Evolutionary conservation across 1,140 invertebrate species (phyloP), one percentile per base, ranked within the genome.

Genomic region (Drosophila erecta): DNA sequence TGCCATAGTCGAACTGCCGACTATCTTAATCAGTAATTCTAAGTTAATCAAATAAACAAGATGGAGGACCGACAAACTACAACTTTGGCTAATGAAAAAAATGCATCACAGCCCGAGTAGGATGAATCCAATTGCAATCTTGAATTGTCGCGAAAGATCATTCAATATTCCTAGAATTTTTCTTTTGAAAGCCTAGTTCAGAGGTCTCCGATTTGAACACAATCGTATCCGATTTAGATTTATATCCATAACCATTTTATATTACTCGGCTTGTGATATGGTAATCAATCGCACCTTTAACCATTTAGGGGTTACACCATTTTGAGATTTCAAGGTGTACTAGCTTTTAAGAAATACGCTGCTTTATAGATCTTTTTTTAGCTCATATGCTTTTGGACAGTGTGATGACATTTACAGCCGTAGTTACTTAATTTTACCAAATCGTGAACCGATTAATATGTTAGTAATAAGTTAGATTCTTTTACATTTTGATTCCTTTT

Each of bases 1-100:
- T 35, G 37, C 30, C 50, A 55, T n/a, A 61, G 43, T 35, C 56
- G 56, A 47, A 4, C 14, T 15, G 27, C 30, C 56, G 56, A 47
- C 56, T 58, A 47, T 37, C 14, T 11, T 40, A 24, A 20, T 37
- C 51, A n/a, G 51, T 54, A 40, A 38, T 54, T 38, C 20, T 22
- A n/a, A 38, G 17, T 22, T 54, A 38, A 35, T 54, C 38, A 14
- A 54, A 54, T 37, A 38, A 53, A 38, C 24, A 35, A 35, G 15
- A 17, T 47, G 6, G 24, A 47, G 27, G n/a, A 33, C 24, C 24
- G 24, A 10, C 24, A 30, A 27, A 30, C 47, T 30, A 49, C 24
- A 43, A 20, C 17, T 43, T 20, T 15, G n/a, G 24, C 30, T 49
- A 15, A 49, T 30, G 10, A 15, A 15, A 15, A 11, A 30, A 15